A percentile compares a stretch with the other conserved stretches of the same genome.
Evolutionary conservation across 2,888 invertebrate genomes (phyloP).

Genomic region (Caenorhabditis sinica): DNA sequence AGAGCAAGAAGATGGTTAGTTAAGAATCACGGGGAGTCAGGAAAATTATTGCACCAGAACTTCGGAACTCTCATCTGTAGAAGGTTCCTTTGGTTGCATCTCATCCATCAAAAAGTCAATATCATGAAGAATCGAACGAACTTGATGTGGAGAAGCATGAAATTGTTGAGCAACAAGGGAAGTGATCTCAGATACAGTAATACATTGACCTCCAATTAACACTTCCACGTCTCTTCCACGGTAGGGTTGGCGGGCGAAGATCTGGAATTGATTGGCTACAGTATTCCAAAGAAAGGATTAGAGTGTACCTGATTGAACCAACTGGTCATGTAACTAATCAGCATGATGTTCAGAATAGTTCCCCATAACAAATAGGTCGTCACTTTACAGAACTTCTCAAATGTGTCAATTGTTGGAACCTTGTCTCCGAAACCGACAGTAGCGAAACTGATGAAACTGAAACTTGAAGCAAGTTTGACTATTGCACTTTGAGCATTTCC

Average conservation of each 20-base stretch:
- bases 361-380: constrained; percentile 72
- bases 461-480: constrained; percentile 1
- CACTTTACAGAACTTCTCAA: constrained; percentile 55
- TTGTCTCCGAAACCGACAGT: constrained; percentile 77
- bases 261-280: constrained; percentile 58
- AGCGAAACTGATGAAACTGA: constrained; percentile 75
- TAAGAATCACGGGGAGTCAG: neutral
- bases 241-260: constrained; percentile 67
- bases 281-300: neutral
- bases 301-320: constrained; percentile 63
- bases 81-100: constrained; percentile 19
- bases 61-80: constrained; percentile 10
- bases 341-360: constrained; percentile 71
- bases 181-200: constrained; percentile 75
- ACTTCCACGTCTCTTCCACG: constrained; percentile 74
- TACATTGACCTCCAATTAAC: constrained; percentile 71
- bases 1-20: neutral
- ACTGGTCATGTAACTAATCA: constrained; percentile 67
- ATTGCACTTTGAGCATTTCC: neutral
- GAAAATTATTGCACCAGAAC: neutral
- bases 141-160: constrained; percentile 75
- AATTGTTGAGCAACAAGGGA: constrained; percentile 74
- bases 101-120: constrained; percentile 71
- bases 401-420: constrained; percentile 62
- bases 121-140: constrained; percentile 74